phyloP scores from a whole-genome alignment of 2,797 vertebrate species.

The Meriones psammophilus region DNA sequence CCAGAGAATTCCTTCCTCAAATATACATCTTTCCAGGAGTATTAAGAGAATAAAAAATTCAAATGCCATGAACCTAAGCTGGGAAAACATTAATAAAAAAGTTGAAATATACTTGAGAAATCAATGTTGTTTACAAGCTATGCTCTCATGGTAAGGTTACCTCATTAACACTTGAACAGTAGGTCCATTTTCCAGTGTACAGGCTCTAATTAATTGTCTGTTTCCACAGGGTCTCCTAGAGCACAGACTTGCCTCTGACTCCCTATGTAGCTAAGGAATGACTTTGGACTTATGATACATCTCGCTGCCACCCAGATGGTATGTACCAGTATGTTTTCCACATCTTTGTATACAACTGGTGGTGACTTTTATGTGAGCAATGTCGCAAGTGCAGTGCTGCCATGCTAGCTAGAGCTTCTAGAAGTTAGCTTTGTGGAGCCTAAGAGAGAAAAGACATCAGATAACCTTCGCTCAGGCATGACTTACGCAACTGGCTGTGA shows the following conservation, averaged over 20 bases:
- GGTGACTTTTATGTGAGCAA: not conserved
- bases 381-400: too few species aligned
- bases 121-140: not conserved
- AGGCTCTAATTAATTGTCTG: not conserved
- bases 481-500: not conserved
- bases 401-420: not conserved
- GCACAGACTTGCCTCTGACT: not conserved
- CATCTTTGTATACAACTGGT: not conserved
- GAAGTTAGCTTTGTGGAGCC: not conserved
- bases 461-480: not conserved
- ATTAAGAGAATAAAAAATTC: not conserved
- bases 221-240: not conserved
- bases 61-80: not conserved
- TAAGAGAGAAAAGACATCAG: not conserved
- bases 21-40: not conserved
- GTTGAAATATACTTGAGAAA: not conserved
- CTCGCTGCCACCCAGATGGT: not conserved
- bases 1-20: not conserved
- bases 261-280: not conserved
- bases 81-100: not conserved
- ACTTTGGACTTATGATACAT: not conserved
- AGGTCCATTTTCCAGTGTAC: not conserved
- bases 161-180: not conserved
- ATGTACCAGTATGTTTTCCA: too few species aligned
- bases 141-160: not conserved